Evolutionary conservation across 2,888 invertebrate species (phyloP).

Genomic region (Coenonympha arcania): DNA sequence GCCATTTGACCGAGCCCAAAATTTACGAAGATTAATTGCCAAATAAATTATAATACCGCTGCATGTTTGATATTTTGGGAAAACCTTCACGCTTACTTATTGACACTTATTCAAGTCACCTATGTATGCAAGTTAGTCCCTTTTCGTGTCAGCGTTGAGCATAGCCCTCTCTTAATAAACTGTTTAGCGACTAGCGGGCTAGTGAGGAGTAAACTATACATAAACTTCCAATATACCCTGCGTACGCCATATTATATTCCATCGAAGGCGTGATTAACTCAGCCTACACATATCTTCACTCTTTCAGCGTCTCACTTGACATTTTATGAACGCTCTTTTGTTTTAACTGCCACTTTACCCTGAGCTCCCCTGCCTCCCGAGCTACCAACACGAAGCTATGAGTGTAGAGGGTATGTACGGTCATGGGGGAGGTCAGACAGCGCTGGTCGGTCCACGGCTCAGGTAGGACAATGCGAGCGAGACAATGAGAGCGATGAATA

Average conservation of each 20-base stretch:
- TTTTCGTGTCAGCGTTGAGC: no score
- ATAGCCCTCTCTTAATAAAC: no score
- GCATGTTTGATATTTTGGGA: not conserved
- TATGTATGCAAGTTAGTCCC: no score
- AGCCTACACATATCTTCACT: slow-evolving; percentile 17
- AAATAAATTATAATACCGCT: not conserved
- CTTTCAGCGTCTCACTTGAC: slow-evolving; percentile 19
- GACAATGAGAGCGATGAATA: slow-evolving; percentile 68
- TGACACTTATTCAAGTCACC: no score
- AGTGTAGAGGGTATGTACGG: not conserved
- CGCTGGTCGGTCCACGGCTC: slow-evolving; percentile 38
- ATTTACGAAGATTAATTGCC: slow-evolving; percentile 1
- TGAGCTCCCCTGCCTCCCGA: slow-evolving; percentile 30
- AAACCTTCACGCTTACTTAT: no score
- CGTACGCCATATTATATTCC: not conserved
- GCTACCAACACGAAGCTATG: not conserved
- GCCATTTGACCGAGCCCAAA: slow-evolving; percentile 5
- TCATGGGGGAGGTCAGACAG: slow-evolving; percentile 32
- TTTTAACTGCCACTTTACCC: slow-evolving; percentile 7
- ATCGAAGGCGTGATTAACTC: slow-evolving; percentile 12
- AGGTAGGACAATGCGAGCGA: slow-evolving; percentile 53
- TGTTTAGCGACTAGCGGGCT: no score
- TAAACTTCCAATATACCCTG: not conserved
- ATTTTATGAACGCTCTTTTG: slow-evolving; percentile 23
- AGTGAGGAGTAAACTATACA: no score